Evolutionary conservation across 2,888 invertebrate genomes (phyloP), one percentile per base, ranked within the genome.

Genomic region (Meandrusa payeni): DNA sequence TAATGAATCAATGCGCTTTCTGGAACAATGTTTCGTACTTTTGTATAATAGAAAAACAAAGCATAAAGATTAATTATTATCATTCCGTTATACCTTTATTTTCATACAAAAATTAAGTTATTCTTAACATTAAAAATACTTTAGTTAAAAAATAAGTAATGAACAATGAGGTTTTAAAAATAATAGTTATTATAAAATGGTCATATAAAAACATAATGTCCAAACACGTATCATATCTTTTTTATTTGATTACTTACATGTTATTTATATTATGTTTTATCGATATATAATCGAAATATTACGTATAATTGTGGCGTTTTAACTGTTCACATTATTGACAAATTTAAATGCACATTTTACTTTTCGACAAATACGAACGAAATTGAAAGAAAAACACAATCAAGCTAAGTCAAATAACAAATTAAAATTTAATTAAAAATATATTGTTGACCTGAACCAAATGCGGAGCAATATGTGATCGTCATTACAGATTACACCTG

Each of bases 311-410:
- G 68, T 67, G 59, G 67, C 73, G 64, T 73, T 71, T 70, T 72
- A 59, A 65, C 78, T 78, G 74, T 75, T 61, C 60, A 73, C 69
- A 69, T 72, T 62, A 61, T 62, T 59, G 61, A 64, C 51, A 55
- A 58, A 57, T 59, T 62, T 72, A 76, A 75, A 77, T 77, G 76
- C 76, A 76, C 65, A 69, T 71, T 69, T 66, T 52, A 60, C 61
- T 66, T 57, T 65, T 64, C 58, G 63, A 73, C 63, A 68, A 59
- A 56, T 68, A 69, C 66, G 56, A 69, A 69, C 61, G 2, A 61
- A 55, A 64, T 55, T 54, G 68, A 69, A 68, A 69, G 70, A 64
- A 52, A 56, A 55, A 58, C 59, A 63, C 61, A 50, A 57, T 54
- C 45, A 48, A 57, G 56, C 54, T 47, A 46, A 51, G 52, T 52